Conservation (phyloP, 1,140 invertebrate species). For the Kradibia gibbosae region DNA sequence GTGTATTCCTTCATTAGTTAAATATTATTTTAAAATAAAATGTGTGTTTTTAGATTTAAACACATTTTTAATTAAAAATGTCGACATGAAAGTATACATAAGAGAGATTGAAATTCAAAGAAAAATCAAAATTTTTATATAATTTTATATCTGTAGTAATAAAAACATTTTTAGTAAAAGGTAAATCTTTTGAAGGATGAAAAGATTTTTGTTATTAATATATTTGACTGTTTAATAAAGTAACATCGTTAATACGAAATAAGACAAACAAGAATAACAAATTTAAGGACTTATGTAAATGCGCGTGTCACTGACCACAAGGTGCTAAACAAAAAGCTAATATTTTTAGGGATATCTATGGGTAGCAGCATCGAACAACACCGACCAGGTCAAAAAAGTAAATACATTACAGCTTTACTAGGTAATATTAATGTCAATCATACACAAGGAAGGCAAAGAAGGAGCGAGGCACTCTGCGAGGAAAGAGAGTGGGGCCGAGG, state of each 20-base stretch:
- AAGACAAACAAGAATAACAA: neutral
- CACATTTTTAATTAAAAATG: neutral
- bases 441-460: conserved; percentile 52
- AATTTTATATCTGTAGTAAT: neutral
- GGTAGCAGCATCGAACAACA: neutral
- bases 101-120: neutral
- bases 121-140: neutral
- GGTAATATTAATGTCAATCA: conserved; percentile 61
- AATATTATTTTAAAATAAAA: too few relatives aligned
- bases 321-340: conserved; percentile 46
- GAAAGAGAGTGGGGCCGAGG: neutral
- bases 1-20: neutral
- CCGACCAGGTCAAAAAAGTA: conserved; percentile 58
- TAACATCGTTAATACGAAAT: neutral
- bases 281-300: neutral
- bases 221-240: too few relatives aligned
- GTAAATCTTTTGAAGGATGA: neutral
- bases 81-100: neutral
- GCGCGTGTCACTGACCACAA: neutral
- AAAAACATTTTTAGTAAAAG: neutral
- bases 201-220: neutral
- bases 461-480: conserved; percentile 8
- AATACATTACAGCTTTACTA: conserved; percentile 53
- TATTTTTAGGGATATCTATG: conserved; percentile 6
- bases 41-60: too few relatives aligned